Conservation (phyloP, 2,113 vertebrate genomes). For the Eulemur rufifrons region DNA sequence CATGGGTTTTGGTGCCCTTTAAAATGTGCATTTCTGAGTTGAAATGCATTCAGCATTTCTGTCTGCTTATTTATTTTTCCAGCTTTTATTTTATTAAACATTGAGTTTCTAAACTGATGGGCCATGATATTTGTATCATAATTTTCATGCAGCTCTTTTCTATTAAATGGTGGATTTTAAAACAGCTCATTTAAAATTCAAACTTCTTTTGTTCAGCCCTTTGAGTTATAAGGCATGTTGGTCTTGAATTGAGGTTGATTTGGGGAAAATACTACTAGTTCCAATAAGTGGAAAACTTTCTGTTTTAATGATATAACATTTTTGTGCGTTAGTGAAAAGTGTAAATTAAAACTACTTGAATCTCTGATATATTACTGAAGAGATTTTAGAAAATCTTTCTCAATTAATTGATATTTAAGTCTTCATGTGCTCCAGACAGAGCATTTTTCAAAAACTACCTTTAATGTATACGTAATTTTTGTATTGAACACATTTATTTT, state of each 20-base stretch:
- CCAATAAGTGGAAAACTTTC: slow-evolving; percentile 8
- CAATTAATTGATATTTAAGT: slow-evolving; percentile 31
- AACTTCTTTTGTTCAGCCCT: neutral
- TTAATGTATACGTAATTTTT: slow-evolving; percentile 2
- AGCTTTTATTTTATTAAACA: slow-evolving; percentile 20
- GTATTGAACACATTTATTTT: slow-evolving; percentile 20
- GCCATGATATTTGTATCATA: neutral
- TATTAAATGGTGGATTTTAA: neutral
- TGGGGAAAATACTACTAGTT: slow-evolving; percentile 36
- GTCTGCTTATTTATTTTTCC: slow-evolving; percentile 39
- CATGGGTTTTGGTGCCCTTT: slow-evolving; percentile 44
- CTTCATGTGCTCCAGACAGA: neutral
- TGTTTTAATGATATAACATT: slow-evolving; percentile 38
- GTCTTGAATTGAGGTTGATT: slow-evolving; percentile 43
- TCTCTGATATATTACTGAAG: slow-evolving; percentile 2
- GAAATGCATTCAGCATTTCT: slow-evolving; percentile 13
- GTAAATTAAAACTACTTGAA: slow-evolving; percentile 35
- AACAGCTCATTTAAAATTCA: slow-evolving; percentile 18
- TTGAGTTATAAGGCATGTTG: neutral
- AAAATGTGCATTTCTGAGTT: slow-evolving; percentile 8
- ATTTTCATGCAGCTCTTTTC: slow-evolving; percentile 33
- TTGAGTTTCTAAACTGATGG: slow-evolving; percentile 16
- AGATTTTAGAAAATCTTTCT: slow-evolving; percentile 42
- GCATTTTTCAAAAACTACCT: slow-evolving; percentile 41
- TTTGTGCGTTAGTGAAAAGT: slow-evolving; percentile 13